Evolutionary conservation across 1,140 invertebrate species (phyloP).

Genomic region (Microplitis demolitor): DNA sequence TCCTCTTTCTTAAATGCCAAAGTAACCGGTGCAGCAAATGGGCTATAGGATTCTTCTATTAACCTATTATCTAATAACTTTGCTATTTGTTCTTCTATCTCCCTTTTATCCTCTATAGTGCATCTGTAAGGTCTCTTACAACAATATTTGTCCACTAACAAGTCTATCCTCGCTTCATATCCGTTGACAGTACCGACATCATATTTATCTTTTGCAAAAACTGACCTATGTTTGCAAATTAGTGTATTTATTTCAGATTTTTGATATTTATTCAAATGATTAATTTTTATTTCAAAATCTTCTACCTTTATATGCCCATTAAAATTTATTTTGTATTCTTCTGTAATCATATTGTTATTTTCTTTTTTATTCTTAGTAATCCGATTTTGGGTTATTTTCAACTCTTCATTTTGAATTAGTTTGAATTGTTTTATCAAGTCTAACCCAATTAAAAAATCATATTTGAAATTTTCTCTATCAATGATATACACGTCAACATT

Average conservation of each 20-base stretch:
- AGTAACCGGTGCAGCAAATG: constrained; percentile 43
- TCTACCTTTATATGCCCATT: constrained; percentile 42
- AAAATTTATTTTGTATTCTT: constrained; percentile 35
- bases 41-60: constrained; percentile 44
- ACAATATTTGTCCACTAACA: constrained; percentile 41
- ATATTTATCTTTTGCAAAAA: constrained; percentile 44
- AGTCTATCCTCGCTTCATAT: constrained; percentile 44
- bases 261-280: constrained; percentile 40
- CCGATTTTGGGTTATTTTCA: constrained; percentile 19
- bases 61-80: constrained; percentile 38
- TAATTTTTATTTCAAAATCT: constrained; percentile 37
- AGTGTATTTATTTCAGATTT: constrained; percentile 35
- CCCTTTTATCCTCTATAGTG: constrained; percentile 37
- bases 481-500: constrained; percentile 24
- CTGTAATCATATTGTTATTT: not conserved
- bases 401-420: constrained; percentile 21
- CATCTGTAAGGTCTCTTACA: constrained; percentile 44
- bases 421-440: constrained; percentile 26
- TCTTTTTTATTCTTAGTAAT: not conserved
- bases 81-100: constrained; percentile 43
- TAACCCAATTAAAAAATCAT: constrained; percentile 26
- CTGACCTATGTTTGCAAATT: constrained; percentile 37
- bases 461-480: constrained; percentile 25
- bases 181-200: constrained; percentile 34
- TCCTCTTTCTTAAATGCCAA: constrained; percentile 46